phyloP scores from a whole-genome alignment of 2,797 vertebrate genomes.

The Halcyon leucocephala region DNA sequence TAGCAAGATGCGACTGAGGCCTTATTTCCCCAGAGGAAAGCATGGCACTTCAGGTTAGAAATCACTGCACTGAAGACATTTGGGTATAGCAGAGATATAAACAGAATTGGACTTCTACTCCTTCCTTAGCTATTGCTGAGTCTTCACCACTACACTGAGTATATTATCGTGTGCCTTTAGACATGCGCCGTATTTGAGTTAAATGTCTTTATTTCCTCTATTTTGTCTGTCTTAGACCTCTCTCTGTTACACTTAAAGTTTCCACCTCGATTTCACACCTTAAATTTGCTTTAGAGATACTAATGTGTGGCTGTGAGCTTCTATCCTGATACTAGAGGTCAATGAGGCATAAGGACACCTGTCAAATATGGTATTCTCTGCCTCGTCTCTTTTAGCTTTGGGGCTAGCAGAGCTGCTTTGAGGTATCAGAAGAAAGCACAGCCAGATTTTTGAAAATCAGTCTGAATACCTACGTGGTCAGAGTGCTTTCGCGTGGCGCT shows the following conservation, averaged over 20 bases:
- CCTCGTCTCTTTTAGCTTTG: slow-evolving; percentile 26
- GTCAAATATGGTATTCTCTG: slow-evolving; percentile 28
- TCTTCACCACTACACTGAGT: background rate
- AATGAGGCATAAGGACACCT: slow-evolving; percentile 52
- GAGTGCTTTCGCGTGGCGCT: slow-evolving; percentile 49
- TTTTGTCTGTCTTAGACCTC: background rate
- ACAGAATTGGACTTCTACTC: background rate
- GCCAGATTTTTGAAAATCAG: slow-evolving; percentile 23
- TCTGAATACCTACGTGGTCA: slow-evolving; percentile 28
- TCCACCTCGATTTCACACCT: background rate
- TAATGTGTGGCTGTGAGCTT: slow-evolving; percentile 6
- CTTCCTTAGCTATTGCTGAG: background rate
- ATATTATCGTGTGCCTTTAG: background rate
- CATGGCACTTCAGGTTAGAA: background rate
- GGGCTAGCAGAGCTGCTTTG: slow-evolving; percentile 51
- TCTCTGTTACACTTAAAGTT: background rate
- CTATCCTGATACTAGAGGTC: slow-evolving; percentile 41
- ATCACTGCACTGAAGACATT: background rate
- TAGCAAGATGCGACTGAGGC: background rate
- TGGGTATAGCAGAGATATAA: background rate
- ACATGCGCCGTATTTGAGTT: background rate
- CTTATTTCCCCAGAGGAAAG: background rate
- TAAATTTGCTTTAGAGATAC: background rate
- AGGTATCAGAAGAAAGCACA: slow-evolving; percentile 46
- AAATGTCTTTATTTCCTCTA: background rate